Base-by-base conservation (phyloP, 2,797 vertebrate genomes). In the Martes flavigula region DNA sequence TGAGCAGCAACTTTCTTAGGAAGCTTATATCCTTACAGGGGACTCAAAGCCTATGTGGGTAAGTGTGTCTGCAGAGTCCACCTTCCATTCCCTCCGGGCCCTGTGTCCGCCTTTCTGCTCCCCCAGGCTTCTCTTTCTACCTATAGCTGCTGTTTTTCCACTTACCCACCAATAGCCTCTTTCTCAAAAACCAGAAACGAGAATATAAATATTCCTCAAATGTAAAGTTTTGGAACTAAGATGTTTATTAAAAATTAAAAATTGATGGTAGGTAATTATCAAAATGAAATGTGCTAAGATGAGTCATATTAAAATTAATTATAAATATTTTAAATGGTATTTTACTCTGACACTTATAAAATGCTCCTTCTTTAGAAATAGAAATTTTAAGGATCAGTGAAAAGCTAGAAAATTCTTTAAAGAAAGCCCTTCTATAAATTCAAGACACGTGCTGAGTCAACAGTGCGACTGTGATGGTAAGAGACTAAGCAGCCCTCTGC, bases 161-260 rank as follows among this genome's bases (percentile, higher is more conserved):
- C n/a, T 82, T 60, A 79, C 14, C 46, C 25, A 23, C 8, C 64
- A 96, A 88, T 75, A 88, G 54, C 20, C 23, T 90, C 54, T 62
- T 62, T 35, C 54, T 83, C 73, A 97, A 92, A 97, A 91, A 66
- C 46, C 81, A 30, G 25, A 95, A 97, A 92, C 87, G 62, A 91
- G 92, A 96, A 92, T 58, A 97, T 79, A 94, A 97, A 96, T 95
- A 96, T 85, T 92, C 86, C 40, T 98, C 90, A 97, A 68, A 92
- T 38, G 94, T 96, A 83, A 98, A 93, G 93, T 95, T 94, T 97
- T 79, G 35, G 84, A 91, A 84, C 84, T 90, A 90, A 96, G 73
- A 95, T 98, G 96, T 97, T 98, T 97, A 98, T 97, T 98, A 98
- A 98, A 98, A 98, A 98, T 97, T 98, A 98, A 98, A 97, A 98